phyloP scores from a whole-genome alignment of 2,888 invertebrate genomes.

The Anoplius nigerrimus region DNA sequence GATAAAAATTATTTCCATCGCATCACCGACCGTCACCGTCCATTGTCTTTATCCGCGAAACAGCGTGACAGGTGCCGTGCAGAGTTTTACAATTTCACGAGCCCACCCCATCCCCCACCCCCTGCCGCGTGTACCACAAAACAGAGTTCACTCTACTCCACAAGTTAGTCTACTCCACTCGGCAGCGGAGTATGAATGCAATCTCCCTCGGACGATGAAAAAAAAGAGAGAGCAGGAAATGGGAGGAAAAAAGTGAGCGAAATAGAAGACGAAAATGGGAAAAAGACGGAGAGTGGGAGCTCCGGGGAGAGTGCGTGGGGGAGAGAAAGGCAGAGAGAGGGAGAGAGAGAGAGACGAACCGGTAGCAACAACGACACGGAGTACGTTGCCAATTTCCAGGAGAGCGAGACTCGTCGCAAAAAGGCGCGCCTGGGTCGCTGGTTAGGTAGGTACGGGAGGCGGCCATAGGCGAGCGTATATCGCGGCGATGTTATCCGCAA shows the following conservation, averaged over 20 bases:
- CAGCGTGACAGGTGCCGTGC: no score
- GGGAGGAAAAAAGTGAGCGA: no score
- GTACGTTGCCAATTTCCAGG: conserved; percentile 48
- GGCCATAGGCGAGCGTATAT: conserved; percentile 60
- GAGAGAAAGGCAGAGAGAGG: conserved; percentile 23
- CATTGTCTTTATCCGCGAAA: no score
- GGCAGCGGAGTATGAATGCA: no score
- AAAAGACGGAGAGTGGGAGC: conserved; percentile 31
- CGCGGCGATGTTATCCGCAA: conserved; percentile 72
- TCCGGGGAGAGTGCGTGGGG: conserved; percentile 25
- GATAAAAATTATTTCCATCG: no score
- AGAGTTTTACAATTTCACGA: background rate
- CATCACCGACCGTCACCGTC: no score
- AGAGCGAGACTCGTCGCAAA: conserved; percentile 52
- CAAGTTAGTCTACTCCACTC: no score
- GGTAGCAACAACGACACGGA: conserved; percentile 29
- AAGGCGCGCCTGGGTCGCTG: conserved; percentile 28
- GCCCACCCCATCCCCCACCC: background rate
- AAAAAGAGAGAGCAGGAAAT: no score
- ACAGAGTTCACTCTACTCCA: background rate
- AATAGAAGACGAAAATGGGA: no score
- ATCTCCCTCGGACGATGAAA: background rate
- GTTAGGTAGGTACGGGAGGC: conserved; percentile 46
- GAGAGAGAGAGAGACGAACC: conserved; percentile 23
- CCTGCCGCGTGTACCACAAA: conserved; percentile 10